These are phyloP conservation scores for Psittacula cyanocephala DNA, from an alignment of 2,113 vertebrate species.

Conservation along the genomic window DNA sequence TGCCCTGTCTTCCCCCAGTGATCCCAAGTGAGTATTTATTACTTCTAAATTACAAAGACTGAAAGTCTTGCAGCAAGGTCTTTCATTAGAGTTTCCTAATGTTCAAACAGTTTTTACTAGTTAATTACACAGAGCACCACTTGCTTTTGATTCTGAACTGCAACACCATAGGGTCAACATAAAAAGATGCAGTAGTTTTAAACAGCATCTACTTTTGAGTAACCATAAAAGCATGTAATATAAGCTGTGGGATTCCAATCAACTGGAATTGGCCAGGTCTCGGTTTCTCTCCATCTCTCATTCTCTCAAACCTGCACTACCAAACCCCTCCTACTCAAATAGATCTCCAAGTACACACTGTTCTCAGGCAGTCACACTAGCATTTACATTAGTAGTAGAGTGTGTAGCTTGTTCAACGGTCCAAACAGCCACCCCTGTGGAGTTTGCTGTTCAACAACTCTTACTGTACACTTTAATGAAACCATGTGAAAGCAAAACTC, in stretches of 20 bases:
- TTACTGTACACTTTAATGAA: neutral
- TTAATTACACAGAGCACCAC: conserved; percentile 42
- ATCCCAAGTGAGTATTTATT: conserved; percentile 10
- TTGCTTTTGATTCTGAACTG: conserved; percentile 45
- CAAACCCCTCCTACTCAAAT: neutral
- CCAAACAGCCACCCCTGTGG: neutral
- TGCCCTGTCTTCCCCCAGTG: neutral
- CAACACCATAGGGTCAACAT: conserved; percentile 18
- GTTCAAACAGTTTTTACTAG: conserved; percentile 17
- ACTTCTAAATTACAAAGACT: conserved; percentile 23
- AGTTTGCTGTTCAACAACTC: neutral
- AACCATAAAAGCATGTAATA: conserved; percentile 11
- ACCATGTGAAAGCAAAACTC: neutral
- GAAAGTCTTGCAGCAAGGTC: conserved; percentile 37
- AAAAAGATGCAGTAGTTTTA: conserved; percentile 37
- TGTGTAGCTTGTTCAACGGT: neutral
- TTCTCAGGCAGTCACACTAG: neutral
- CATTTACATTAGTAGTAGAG: neutral
- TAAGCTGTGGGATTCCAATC: conserved; percentile 4
- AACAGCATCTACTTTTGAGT: conserved; percentile 52
- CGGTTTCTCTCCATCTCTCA: neutral
- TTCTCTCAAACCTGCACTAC: neutral
- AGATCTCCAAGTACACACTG: neutral
- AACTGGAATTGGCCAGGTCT: neutral
- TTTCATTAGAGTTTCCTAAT: conserved; percentile 36